These are phyloP conservation scores for Pseudococcus viburni DNA, from an alignment of 2,888 invertebrate genomes.

Conservation along the genomic window DNA sequence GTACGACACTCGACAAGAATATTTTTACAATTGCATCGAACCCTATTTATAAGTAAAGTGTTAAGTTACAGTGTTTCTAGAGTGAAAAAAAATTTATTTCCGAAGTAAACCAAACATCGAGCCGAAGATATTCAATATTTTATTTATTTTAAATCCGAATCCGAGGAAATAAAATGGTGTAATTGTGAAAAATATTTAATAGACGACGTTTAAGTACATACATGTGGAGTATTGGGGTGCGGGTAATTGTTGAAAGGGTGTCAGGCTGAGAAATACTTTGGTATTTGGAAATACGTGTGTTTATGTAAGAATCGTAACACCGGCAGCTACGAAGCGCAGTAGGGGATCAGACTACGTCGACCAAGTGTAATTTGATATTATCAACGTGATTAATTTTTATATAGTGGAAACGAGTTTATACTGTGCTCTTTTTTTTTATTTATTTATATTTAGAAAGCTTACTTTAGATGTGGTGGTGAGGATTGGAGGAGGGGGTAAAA, in stretches of 20 bases:
- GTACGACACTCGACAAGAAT: slow-evolving; percentile 52
- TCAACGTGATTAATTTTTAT: slow-evolving; percentile 64
- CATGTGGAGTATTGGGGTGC: background rate
- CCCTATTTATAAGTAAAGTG: slow-evolving; percentile 61
- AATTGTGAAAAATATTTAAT: slow-evolving; percentile 52
- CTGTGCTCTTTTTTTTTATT: background rate
- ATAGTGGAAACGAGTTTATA: slow-evolving; percentile 56
- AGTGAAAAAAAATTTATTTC: background rate
- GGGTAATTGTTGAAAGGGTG: slow-evolving; percentile 62
- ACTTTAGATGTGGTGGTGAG: background rate
- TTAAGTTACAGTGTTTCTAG: slow-evolving; percentile 63
- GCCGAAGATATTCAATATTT: slow-evolving; percentile 56
- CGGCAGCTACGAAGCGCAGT: slow-evolving; percentile 59
- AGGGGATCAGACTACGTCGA: slow-evolving; percentile 55
- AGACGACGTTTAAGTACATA: background rate
- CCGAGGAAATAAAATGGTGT: slow-evolving; percentile 3
- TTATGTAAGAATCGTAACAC: slow-evolving; percentile 62
- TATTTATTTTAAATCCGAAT: background rate
- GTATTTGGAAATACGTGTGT: background rate
- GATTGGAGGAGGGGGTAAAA: background rate
- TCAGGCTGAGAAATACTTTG: slow-evolving; percentile 8
- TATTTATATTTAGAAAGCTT: slow-evolving; percentile 23
- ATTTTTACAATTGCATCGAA: slow-evolving; percentile 50
- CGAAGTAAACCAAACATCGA: slow-evolving; percentile 36
- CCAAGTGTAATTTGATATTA: slow-evolving; percentile 64